Percentiles rank a stretch among this genome's conserved stretches.
phyloP scores from a whole-genome alignment of 1,140 invertebrate species.

The Cephus cinctus region DNA sequence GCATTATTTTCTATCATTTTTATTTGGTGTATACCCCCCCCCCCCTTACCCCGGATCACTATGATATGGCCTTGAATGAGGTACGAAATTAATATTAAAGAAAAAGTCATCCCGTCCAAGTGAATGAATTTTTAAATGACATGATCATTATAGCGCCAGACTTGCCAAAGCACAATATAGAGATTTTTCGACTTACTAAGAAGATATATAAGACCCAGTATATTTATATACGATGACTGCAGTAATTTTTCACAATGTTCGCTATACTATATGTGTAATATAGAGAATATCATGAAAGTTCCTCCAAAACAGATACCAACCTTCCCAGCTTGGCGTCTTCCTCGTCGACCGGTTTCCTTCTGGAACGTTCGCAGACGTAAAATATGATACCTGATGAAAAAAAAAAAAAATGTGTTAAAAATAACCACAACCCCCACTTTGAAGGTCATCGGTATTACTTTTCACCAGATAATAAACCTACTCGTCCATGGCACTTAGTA shows the following conservation, averaged over 20 bases:
- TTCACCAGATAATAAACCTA: too few species aligned
- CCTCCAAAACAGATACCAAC: constrained; percentile 53
- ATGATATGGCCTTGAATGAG: too few species aligned
- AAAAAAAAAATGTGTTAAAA: constrained; percentile 10
- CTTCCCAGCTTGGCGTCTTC: constrained; percentile 80
- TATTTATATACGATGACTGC: too few species aligned
- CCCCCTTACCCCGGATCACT: too few species aligned
- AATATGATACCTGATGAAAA: constrained; percentile 66
- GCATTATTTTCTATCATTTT: too few species aligned
- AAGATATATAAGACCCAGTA: too few species aligned
- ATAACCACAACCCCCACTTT: too few species aligned
- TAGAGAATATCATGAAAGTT: constrained; percentile 17
- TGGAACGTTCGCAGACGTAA: constrained; percentile 66
- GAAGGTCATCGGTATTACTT: too few species aligned
- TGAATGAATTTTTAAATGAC: constrained; percentile 9
- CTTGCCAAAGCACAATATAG: constrained; percentile 55
- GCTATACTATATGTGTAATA: constrained; percentile 15
- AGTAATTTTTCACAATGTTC: too few species aligned
- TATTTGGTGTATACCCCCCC: too few species aligned
- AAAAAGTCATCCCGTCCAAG: constrained; percentile 25
- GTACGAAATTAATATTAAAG: constrained; percentile 11
- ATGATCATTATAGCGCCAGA: constrained; percentile 43
- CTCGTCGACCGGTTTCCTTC: constrained; percentile 68
- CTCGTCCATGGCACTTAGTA: too few species aligned
- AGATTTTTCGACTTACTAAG: too few species aligned